Conservation (phyloP, 2,888 invertebrate genomes). For the Caenorhabditis imperialis region DNA sequence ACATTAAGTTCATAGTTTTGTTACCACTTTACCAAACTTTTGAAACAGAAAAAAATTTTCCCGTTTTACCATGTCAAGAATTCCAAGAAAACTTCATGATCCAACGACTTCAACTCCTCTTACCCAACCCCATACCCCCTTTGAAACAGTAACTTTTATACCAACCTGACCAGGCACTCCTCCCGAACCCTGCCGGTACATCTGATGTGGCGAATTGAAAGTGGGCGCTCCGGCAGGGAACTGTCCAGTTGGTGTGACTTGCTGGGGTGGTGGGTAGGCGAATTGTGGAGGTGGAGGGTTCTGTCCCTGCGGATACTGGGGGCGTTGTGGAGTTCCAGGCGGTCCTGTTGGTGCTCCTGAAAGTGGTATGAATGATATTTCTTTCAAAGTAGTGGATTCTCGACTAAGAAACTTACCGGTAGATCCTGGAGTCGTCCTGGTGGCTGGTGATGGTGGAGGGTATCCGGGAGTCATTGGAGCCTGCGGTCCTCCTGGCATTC, state of each 20-base stretch:
- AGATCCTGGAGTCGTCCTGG: conserved; percentile 30
- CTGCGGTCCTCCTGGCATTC: conserved; percentile 14
- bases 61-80: background rate
- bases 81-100: too few relatives aligned
- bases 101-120: too few relatives aligned
- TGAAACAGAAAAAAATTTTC: background rate
- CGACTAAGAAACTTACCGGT: too few relatives aligned
- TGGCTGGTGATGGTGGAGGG: conserved; percentile 21
- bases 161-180: too few relatives aligned
- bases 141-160: too few relatives aligned
- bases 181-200: conserved; percentile 35
- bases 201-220: conserved; percentile 38
- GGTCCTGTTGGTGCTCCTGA: conserved; percentile 16
- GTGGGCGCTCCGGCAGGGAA: conserved; percentile 19
- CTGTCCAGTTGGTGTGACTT: conserved; percentile 41
- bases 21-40: too few relatives aligned
- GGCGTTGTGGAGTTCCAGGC: conserved; percentile 27
- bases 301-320: conserved; percentile 40
- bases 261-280: conserved; percentile 26
- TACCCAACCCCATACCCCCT: too few relatives aligned
- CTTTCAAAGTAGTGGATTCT: too few relatives aligned
- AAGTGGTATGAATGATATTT: too few relatives aligned
- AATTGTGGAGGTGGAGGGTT: conserved; percentile 35
- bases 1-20: too few relatives aligned
- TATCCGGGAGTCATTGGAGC: conserved; percentile 37